Conservation (phyloP, 2,888 invertebrate species). For the Smittia sp. region DNA sequence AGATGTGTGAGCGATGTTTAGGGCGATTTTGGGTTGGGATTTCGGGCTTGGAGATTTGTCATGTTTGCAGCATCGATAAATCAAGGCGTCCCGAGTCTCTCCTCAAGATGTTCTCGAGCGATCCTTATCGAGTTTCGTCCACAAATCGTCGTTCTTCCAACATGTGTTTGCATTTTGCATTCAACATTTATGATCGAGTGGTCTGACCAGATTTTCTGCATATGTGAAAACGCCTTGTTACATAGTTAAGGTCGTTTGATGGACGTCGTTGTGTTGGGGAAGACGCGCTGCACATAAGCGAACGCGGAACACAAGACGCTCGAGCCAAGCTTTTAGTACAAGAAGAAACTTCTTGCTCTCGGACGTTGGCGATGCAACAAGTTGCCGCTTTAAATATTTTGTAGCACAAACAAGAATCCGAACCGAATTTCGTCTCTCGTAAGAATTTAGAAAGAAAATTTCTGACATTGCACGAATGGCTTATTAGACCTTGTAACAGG, state of each 20-base stretch:
- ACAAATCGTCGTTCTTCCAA: background rate
- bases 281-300: background rate
- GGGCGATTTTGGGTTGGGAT: slow-evolving; percentile 2
- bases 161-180: slow-evolving; percentile 14
- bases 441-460: slow-evolving; percentile 12
- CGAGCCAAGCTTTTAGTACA: slow-evolving; percentile 15
- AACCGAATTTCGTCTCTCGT: background rate
- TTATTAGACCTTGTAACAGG: background rate
- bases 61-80: background rate
- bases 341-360: background rate
- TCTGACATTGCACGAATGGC: slow-evolving; percentile 4
- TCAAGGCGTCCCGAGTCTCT: background rate
- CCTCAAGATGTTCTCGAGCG: background rate
- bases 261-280: background rate
- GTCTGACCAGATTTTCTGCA: slow-evolving; percentile 28
- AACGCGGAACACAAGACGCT: background rate
- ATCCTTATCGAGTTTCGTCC: background rate
- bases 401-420: background rate
- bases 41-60: background rate
- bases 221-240: slow-evolving; percentile 19
- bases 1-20: background rate
- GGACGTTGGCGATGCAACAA: background rate
- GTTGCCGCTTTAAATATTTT: background rate
- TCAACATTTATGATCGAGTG: slow-evolving; percentile 18
- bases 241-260: slow-evolving; percentile 30